Conservation (phyloP, 64 coral and sea anemone genomes). For the Acropora yongei region DNA sequence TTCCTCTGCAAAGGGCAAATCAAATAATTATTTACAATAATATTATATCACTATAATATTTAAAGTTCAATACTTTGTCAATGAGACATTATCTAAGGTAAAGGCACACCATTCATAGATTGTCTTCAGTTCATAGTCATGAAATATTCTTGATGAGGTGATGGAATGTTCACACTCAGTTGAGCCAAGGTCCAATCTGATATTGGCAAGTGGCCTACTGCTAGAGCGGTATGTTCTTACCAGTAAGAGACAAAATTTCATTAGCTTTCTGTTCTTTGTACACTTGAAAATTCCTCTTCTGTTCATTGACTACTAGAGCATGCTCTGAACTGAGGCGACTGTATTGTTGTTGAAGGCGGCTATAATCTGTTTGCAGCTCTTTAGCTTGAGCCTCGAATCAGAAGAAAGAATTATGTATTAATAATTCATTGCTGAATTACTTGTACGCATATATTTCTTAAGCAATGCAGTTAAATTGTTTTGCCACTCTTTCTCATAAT, state of each 20-base stretch:
- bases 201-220: too few relatives aligned
- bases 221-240: constrained; percentile 1
- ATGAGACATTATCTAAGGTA: too few relatives aligned
- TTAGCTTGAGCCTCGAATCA: constrained; percentile 73
- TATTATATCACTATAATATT: not conserved
- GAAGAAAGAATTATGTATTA: not conserved
- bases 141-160: too few relatives aligned
- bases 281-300: constrained; percentile 42
- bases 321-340: constrained; percentile 84
- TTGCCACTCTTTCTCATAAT: too few relatives aligned
- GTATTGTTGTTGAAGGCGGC: constrained; percentile 81
- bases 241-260: constrained; percentile 75
- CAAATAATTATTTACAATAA: not conserved
- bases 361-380: constrained; percentile 70
- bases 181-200: too few relatives aligned
- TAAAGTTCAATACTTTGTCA: too few relatives aligned
- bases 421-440: too few relatives aligned
- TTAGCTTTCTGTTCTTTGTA: constrained; percentile 73
- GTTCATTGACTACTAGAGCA: constrained; percentile 30
- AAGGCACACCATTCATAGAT: too few relatives aligned
- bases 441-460: too few relatives aligned
- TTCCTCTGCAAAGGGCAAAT: constrained; percentile 23
- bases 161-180: too few relatives aligned
- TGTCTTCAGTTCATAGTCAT: too few relatives aligned
- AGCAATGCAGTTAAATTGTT: too few relatives aligned